A percentile compares a stretch with the other conserved stretches of the same genome.
These are phyloP conservation scores for Lophura nycthemera DNA, from an alignment of 2,113 vertebrate genomes.

Conservation along the genomic window DNA sequence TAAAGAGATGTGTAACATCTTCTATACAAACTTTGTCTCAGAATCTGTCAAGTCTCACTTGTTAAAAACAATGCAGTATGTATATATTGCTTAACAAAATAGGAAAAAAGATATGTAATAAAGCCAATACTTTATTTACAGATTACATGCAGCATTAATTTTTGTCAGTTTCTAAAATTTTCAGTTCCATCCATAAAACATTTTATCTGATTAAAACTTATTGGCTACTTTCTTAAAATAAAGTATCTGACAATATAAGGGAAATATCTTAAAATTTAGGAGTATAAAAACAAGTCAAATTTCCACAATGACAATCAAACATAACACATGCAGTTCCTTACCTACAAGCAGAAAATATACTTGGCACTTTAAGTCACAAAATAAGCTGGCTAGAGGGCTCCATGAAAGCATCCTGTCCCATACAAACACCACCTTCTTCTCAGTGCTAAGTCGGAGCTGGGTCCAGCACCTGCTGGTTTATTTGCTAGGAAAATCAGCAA, in stretches of 20 bases:
- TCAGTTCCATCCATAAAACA: not conserved
- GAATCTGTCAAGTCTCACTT: not conserved
- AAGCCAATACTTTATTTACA: not conserved
- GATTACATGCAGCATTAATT: not conserved
- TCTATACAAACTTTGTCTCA: not conserved
- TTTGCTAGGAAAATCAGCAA: constrained; percentile 85
- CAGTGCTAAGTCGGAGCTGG: constrained; percentile 37
- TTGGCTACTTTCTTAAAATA: not conserved
- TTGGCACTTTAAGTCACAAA: constrained; percentile 69
- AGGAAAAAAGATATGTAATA: not conserved
- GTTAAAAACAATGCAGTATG: not conserved
- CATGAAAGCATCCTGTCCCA: constrained; percentile 80
- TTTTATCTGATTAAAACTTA: constrained; percentile 14
- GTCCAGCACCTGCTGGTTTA: constrained; percentile 79
- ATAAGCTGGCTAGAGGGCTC: constrained; percentile 64
- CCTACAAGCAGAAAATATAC: constrained; percentile 79
- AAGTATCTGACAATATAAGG: not conserved
- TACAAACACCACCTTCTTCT: constrained; percentile 51
- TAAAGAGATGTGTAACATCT: not conserved
- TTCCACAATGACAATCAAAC: not conserved
- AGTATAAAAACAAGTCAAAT: not conserved
- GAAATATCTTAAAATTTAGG: not conserved
- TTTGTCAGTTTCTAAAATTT: not conserved
- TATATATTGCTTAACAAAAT: not conserved
- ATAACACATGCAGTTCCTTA: constrained; percentile 66